Evolutionary conservation across 2,113 vertebrate genomes (phyloP).

Genomic region (Spermophilus dauricus): DNA sequence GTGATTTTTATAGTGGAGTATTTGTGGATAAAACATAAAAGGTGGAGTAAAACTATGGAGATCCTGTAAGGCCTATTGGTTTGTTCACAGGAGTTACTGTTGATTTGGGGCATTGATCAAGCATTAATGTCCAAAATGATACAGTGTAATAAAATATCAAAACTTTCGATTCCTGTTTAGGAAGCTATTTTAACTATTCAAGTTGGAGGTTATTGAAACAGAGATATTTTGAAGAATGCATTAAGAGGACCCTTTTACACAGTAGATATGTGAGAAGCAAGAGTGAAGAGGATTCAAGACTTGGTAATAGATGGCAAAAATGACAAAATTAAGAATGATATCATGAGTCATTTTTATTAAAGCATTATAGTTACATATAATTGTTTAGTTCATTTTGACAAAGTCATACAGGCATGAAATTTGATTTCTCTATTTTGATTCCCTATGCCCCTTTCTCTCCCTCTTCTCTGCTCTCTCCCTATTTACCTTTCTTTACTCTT

Average conservation of each 20-base stretch:
- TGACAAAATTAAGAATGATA: background rate
- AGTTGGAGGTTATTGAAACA: background rate
- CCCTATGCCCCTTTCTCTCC: too few species aligned
- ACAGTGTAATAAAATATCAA: background rate
- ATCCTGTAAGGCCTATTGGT: background rate
- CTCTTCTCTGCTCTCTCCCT: too few species aligned
- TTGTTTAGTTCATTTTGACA: too few species aligned
- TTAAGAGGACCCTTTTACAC: background rate
- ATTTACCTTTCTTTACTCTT: too few species aligned
- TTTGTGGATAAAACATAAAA: conserved; percentile 14
- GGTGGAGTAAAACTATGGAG: background rate
- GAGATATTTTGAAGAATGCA: background rate
- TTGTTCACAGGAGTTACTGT: background rate
- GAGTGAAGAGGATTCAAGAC: background rate
- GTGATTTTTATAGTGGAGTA: background rate
- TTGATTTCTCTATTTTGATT: too few species aligned
- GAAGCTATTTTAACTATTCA: background rate
- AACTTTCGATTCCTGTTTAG: background rate
- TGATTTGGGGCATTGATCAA: background rate
- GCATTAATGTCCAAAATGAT: background rate
- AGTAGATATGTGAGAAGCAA: background rate
- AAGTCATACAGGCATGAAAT: too few species aligned
- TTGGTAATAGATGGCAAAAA: background rate
- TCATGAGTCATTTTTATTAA: too few species aligned
- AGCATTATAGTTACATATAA: too few species aligned